Evolutionary conservation across 2,797 vertebrate genomes (phyloP).

Genomic region (Cryptoblepharus egeriae): DNA sequence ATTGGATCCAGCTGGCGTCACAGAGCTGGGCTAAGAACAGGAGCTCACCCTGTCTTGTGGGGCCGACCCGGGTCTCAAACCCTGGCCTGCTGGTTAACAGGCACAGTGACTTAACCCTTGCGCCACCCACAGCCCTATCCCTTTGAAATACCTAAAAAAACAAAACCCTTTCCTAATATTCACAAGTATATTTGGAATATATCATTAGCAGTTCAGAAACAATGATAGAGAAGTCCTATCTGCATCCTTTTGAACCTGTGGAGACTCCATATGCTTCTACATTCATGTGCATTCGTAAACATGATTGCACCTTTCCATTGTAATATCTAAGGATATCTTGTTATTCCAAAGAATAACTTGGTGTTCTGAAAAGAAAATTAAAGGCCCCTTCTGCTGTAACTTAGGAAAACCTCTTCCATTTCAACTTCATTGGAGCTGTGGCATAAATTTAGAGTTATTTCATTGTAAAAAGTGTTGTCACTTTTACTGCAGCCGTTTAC

Average conservation of each 20-base stretch:
- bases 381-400: not conserved
- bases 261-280: not conserved
- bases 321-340: not conserved
- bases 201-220: not conserved
- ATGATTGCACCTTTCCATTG: not conserved
- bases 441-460: not conserved
- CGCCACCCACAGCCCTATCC: too few relatives aligned
- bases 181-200: not conserved
- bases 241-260: not conserved
- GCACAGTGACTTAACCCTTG: too few relatives aligned
- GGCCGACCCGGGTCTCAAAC: too few relatives aligned
- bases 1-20: too few relatives aligned
- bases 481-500: not conserved
- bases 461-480: slow-evolving; percentile 9
- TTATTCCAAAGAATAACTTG: not conserved
- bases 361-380: not conserved
- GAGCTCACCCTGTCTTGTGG: too few relatives aligned
- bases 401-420: slow-evolving; percentile 29
- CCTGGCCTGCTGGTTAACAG: too few relatives aligned
- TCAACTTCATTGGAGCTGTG: not conserved
- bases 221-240: too few relatives aligned
- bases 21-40: too few relatives aligned
- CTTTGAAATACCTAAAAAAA: too few relatives aligned
- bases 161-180: too few relatives aligned
- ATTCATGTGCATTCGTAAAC: not conserved